phyloP scores from a whole-genome alignment of 2,797 vertebrate genomes.

The Pagetopsis macropterus region DNA sequence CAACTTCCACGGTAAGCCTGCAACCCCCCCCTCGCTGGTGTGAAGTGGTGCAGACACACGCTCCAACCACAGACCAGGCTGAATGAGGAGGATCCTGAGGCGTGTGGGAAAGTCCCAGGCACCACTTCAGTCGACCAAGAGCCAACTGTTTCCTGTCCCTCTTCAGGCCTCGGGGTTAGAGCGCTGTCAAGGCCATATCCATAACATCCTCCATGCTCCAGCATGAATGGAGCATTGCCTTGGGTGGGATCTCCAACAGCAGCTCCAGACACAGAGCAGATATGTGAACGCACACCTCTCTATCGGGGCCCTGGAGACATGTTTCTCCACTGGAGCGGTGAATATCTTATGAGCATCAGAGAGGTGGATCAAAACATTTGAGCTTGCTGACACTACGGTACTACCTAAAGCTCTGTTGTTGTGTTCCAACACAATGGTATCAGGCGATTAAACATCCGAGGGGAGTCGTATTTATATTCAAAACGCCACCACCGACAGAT shows the following conservation, averaged over 20 bases:
- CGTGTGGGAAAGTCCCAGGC: slow-evolving; percentile 77
- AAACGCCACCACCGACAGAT: slow-evolving; percentile 77
- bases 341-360: slow-evolving; percentile 65
- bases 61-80: slow-evolving; percentile 71
- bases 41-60: slow-evolving; percentile 78
- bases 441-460: slow-evolving; percentile 82
- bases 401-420: slow-evolving; percentile 72
- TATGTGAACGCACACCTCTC: slow-evolving; percentile 51
- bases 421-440: slow-evolving; percentile 80
- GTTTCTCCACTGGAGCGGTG: slow-evolving; percentile 60
- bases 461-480: slow-evolving; percentile 80
- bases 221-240: slow-evolving; percentile 57
- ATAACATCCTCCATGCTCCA: slow-evolving; percentile 59
- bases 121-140: slow-evolving; percentile 68
- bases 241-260: slow-evolving; percentile 64
- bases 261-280: slow-evolving; percentile 51
- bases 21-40: slow-evolving; percentile 46
- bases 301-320: slow-evolving; percentile 49
- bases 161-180: slow-evolving; percentile 66
- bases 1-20: slow-evolving; percentile 72
- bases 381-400: slow-evolving; percentile 60
- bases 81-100: slow-evolving; percentile 67
- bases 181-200: slow-evolving; percentile 66
- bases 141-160: slow-evolving; percentile 79
- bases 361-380: slow-evolving; percentile 80